A percentile compares a stretch with the other conserved stretches of the same genome.
phyloP scores from a whole-genome alignment of 2,888 invertebrate genomes.

The Meloe dianella region DNA sequence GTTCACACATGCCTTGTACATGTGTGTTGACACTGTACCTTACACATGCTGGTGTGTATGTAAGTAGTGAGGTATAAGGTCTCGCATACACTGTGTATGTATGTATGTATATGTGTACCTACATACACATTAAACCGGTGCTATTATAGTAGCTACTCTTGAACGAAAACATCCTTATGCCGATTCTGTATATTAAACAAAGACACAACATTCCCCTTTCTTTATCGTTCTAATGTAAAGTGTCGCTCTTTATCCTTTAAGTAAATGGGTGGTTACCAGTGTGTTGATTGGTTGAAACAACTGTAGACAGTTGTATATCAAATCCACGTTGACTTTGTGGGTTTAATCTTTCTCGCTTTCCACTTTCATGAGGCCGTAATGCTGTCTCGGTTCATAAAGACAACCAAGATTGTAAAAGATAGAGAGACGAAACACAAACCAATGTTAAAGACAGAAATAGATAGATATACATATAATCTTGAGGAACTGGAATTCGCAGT shows the following conservation, averaged over 20 bases:
- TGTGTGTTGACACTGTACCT: conserved; percentile 59
- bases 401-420: conserved; percentile 32
- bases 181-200: conserved; percentile 43
- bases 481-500: conserved; percentile 58
- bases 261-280: conserved; percentile 54
- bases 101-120: conserved; percentile 40
- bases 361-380: conserved; percentile 47
- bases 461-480: conserved; percentile 49
- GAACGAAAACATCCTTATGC: conserved; percentile 54
- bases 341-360: conserved; percentile 51
- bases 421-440: conserved; percentile 28
- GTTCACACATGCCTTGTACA: conserved; percentile 58
- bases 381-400: conserved; percentile 50
- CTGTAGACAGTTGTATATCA: conserved; percentile 45
- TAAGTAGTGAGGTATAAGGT: conserved; percentile 58
- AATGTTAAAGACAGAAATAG: conserved; percentile 47
- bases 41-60: conserved; percentile 59
- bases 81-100: conserved; percentile 38
- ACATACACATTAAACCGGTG: conserved; percentile 56
- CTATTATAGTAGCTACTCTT: conserved; percentile 58
- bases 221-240: conserved; percentile 55
- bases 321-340: conserved; percentile 54
- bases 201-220: conserved; percentile 42
- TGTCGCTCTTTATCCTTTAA: conserved; percentile 59
- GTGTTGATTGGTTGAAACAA: conserved; percentile 44